Percentiles rank a stretch among this genome's conserved stretches.
Conservation (phyloP, 2,113 vertebrate genomes). For the Myotis davidii region DNA sequence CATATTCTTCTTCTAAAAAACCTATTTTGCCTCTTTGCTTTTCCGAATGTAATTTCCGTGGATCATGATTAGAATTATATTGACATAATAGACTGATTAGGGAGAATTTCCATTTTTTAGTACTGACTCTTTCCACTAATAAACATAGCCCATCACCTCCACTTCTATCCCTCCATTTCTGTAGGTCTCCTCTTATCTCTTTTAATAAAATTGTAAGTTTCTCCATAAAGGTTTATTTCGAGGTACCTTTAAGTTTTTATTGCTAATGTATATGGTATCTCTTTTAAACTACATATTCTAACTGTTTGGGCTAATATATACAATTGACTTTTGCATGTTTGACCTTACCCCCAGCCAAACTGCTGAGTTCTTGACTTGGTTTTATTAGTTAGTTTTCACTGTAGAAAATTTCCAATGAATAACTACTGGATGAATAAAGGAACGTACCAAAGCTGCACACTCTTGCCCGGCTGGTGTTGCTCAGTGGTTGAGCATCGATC, state of each 20-base stretch:
- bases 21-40: neutral
- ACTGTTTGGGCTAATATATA: neutral
- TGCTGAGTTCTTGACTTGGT: neutral
- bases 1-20: neutral
- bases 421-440: neutral
- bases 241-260: constrained; percentile 33
- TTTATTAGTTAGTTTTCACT: neutral
- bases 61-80: neutral
- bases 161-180: neutral
- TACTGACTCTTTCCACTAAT: constrained; percentile 42
- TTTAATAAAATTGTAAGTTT: constrained; percentile 53
- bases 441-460: neutral
- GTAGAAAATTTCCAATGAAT: neutral
- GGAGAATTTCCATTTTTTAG: neutral
- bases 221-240: constrained; percentile 55
- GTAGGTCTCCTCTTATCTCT: constrained; percentile 17
- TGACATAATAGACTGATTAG: neutral
- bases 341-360: neutral
- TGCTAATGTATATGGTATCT: neutral
- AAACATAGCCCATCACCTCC: neutral
- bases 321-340: neutral
- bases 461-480: too few species aligned
- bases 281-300: constrained; percentile 40
- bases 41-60: neutral
- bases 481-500: too few species aligned